Percentiles rank a stretch among this genome's conserved stretches.
Conservation (phyloP, 2,113 vertebrate genomes). For the Dunckerocampus dactyliophorus region DNA sequence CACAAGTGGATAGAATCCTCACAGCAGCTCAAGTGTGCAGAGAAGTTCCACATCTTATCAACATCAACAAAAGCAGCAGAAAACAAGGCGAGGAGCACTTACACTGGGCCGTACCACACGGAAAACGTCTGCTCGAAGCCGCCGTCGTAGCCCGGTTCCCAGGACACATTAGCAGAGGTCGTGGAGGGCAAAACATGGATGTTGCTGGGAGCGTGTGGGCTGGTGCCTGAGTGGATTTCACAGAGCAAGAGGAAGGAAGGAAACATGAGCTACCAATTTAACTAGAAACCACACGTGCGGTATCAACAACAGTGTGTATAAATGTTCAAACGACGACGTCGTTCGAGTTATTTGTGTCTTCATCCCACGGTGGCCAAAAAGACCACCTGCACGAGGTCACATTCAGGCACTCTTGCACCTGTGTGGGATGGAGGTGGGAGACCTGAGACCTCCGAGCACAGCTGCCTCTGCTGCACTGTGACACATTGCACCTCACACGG, state of each 20-base stretch:
- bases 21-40: too few relatives aligned
- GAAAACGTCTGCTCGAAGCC: conserved; percentile 99
- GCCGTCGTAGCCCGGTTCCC: conserved; percentile 97
- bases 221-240: conserved; percentile 82
- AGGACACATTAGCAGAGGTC: conserved; percentile 96
- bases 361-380: too few relatives aligned
- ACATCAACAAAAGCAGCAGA: conserved; percentile 5
- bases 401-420: conserved; percentile 24
- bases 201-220: conserved; percentile 91
- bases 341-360: too few relatives aligned
- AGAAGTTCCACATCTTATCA: too few relatives aligned
- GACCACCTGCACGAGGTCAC: too few relatives aligned
- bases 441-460: conserved; percentile 39
- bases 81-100: conserved; percentile 76
- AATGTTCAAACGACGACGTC: too few relatives aligned
- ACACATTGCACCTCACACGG: conserved; percentile 36
- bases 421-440: conserved; percentile 35
- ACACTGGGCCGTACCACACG: conserved; percentile 99
- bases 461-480: conserved; percentile 43
- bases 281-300: too few relatives aligned
- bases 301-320: too few relatives aligned
- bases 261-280: too few relatives aligned
- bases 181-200: conserved; percentile 88
- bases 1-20: too few relatives aligned
- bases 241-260: background rate